Base-by-base conservation (phyloP, 1,140 invertebrate genomes). In the Drosophila melanica region DNA sequence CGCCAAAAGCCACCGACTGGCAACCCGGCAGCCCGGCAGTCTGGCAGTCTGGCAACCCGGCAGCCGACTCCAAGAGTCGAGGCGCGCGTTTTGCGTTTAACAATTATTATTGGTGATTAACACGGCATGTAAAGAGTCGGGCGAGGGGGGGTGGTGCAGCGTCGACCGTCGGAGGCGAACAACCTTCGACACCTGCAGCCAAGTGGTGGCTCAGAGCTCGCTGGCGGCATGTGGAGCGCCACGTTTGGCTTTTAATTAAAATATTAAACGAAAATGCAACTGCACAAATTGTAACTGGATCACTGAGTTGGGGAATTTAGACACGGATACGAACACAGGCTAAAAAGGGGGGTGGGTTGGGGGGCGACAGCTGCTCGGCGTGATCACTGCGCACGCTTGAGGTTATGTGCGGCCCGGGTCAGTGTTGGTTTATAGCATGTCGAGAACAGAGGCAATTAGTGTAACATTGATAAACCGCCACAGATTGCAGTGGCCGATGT, bases 71-170 rank as follows among this genome's bases (percentile, higher is more conserved):
- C 45, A 55, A 37, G 50, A 53, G 35, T 66, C 23, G 23, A 50
- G 51, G 70, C 71, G 78, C 81, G 69, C 84, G 87, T 76, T 79
- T 90, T 75, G 77, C 85, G 85, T 89, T 89, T 89, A 89, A 89
- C 85, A 89, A 89, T 89, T 89, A 90, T 89, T 89, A 89, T 89
- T 89, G 84, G 85, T 89, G 84, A 89, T 89, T 89, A 89, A 89
- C 84, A 89, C 84, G 84, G 84, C 84, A 89, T 89, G 80, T 77
- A 90, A 80, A 77, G 72, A 69, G 76, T 65, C 35, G 11, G 18
- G 33, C 11, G 37, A 20, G n/a, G 47, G 27, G 9, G 35, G 37
- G 45, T 33, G 55, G 0, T 27, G 62, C 44, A 1, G 47, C 45
- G 59, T 23, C 20, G 20, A 23, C 23, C 16, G 59, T 11, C 47